Conservation (phyloP, 2,888 invertebrate genomes). For the Caenorhabditis sp. region DNA sequence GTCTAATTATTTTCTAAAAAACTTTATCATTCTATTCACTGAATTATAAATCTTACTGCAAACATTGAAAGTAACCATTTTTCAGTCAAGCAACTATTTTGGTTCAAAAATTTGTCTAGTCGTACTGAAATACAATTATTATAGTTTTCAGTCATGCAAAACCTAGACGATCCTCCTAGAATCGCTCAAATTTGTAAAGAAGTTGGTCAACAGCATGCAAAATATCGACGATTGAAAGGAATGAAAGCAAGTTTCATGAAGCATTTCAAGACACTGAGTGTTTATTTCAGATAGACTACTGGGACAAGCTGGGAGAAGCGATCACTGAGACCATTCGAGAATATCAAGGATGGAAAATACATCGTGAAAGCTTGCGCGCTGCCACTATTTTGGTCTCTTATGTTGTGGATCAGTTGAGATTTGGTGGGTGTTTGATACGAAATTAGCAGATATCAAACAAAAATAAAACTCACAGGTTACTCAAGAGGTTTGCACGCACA, state of each 20-base stretch:
- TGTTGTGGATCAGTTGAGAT: slow-evolving; percentile 55
- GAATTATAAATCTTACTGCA: too few relatives aligned
- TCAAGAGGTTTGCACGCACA: slow-evolving; percentile 39
- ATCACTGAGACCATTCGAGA: slow-evolving; percentile 56
- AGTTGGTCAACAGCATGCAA: slow-evolving; percentile 34
- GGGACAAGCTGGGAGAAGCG: slow-evolving; percentile 59
- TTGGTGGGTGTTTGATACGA: slow-evolving; percentile 23
- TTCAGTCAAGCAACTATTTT: too few relatives aligned
- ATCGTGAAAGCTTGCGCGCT: slow-evolving; percentile 51
- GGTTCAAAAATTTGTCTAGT: too few relatives aligned
- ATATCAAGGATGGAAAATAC: slow-evolving; percentile 56
- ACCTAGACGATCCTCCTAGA: slow-evolving; percentile 45
- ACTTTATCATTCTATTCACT: too few relatives aligned
- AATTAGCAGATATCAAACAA: too few relatives aligned
- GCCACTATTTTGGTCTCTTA: slow-evolving; percentile 56
- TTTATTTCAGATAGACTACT: slow-evolving; percentile 45
- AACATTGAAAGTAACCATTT: too few relatives aligned
- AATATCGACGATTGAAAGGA: slow-evolving; percentile 32
- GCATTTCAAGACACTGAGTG: neutral
- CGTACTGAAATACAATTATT: too few relatives aligned
- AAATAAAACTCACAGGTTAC: slow-evolving; percentile 20
- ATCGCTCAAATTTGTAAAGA: slow-evolving; percentile 41
- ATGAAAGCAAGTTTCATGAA: slow-evolving; percentile 21
- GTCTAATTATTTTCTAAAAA: too few relatives aligned
- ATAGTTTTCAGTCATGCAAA: slow-evolving; percentile 41